Base-by-base conservation (phyloP, 2,888 invertebrate species). In the Amiota minor region DNA sequence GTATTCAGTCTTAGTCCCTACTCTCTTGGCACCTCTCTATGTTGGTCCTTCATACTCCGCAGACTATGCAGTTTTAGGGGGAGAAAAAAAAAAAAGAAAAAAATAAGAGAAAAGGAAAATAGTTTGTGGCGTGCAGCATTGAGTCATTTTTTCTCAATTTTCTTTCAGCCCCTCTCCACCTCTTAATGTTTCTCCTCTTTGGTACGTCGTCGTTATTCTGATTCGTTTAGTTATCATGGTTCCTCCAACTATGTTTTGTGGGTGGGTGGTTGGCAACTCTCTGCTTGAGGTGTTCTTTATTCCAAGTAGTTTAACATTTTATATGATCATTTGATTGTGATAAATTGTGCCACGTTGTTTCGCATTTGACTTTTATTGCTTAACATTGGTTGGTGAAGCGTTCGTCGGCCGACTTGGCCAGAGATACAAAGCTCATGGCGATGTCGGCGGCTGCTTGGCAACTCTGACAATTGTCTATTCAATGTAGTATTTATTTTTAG, bases 301-400 rank as follows among this genome's bases (percentile, higher is more conserved):
- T 35, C 35, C 10, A 59, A 49, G 61, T 70, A 47, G 61, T 45
- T 47, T 61, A 23, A 14, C 61, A 49, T 71, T 81, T 78, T 79
- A 75, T 78, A 79, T 77, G 83, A 83, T 83, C 86, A 81, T 84
- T 83, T 86, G 81, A 74, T 75, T 78, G 75, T 81, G 83, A 83
- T 83, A 86, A 86, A 83, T 83, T 83, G 77, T 77, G 78, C 76
- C 85, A 80, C 77, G 83, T 80, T 81, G 84, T 79, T 75, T 77
- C 80, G 76, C 79, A 79, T 77, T 86, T 81, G 86, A 83, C 83
- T 83, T 84, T 84, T 86, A 86, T 84, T 85, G 79, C 83, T 16
- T 16, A n/a, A 49, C 67, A 50, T 14, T 23, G 47, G 23, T 50
- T 18, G 14, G 16, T 20, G n/a, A 18, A 59, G 59, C 20, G 1